Conservation (phyloP, 2,797 vertebrate species). For the Orestias chungarensis region DNA sequence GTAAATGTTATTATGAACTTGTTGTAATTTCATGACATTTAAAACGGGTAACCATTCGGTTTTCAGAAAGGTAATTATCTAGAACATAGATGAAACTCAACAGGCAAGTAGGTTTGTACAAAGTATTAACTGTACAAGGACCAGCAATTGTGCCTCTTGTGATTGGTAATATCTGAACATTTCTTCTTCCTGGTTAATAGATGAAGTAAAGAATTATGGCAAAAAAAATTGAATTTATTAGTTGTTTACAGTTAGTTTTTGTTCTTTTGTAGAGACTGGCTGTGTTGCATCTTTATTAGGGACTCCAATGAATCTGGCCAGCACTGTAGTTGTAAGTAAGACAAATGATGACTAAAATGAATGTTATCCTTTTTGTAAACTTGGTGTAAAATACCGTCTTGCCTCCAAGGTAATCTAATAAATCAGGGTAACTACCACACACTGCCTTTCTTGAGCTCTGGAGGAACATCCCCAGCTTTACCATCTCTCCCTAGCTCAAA, state of each 20-base stretch:
- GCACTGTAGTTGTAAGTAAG: background rate
- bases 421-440: constrained; percentile 22
- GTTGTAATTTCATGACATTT: background rate
- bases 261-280: no score
- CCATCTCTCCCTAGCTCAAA: constrained; percentile 2
- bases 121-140: no score
- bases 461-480: background rate
- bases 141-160: no score
- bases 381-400: background rate
- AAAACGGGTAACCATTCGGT: background rate
- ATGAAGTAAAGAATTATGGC: no score
- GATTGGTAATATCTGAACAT: no score
- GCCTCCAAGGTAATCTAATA: constrained; percentile 7
- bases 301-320: background rate
- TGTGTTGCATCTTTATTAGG: background rate
- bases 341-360: background rate
- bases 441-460: background rate
- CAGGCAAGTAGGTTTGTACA: no score
- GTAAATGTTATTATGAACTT: background rate
- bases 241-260: background rate
- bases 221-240: background rate
- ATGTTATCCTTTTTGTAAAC: background rate
- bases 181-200: no score
- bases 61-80: background rate
- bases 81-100: background rate